Evolutionary conservation across 2,113 vertebrate genomes (phyloP), one percentile per base, ranked within the genome.

Genomic region (Hippocampus guttulatus): DNA sequence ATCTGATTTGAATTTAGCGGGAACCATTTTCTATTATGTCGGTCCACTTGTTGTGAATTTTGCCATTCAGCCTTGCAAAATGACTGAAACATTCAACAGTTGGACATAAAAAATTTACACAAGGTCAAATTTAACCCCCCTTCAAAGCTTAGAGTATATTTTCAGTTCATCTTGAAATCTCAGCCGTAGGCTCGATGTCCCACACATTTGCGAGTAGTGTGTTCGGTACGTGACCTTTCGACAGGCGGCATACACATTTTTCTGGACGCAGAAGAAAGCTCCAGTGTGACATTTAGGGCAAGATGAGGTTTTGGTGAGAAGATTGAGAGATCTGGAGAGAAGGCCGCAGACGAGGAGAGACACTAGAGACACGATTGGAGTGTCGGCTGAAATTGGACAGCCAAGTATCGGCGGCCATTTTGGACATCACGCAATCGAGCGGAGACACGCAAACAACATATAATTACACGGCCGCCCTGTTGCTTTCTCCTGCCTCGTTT

Each of bases 341-440:
- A n/a, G 61, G 33, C 61, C 3, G 61, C 61, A 21, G 61, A 63
- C 15, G 18, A 63, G 20, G 61, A 41, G 61, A 63, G 15, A 33
- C 25, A 9, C 33, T 11, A 63, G 60, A 9, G 60, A 62, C 60
- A 20, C 15, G 8, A 20, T 9, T 14, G 61, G 61, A 63, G 20
- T 41, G 61, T 63, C 23, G 61, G 61, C 33, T 40, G 61, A 63
- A 63, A 63, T 63, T 63, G 61, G 61, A 40, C 6, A 63, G 61
- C 40, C 30, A 41, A 63, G 61, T 63, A 63, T 40, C 33, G 9
- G 61, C 61, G 20, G 20, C 21, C 61, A 7, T 63, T 63, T 33
- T 40, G 60, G 60, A 40, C 61, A 41, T 62, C 6, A 18, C 30
- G 9, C 27, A 62, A 9, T 62, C 27, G 27, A 62, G 30, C 8